Evolutionary conservation across 2,113 vertebrate genomes (phyloP).

Genomic region (Spea multiplicata): DNA sequence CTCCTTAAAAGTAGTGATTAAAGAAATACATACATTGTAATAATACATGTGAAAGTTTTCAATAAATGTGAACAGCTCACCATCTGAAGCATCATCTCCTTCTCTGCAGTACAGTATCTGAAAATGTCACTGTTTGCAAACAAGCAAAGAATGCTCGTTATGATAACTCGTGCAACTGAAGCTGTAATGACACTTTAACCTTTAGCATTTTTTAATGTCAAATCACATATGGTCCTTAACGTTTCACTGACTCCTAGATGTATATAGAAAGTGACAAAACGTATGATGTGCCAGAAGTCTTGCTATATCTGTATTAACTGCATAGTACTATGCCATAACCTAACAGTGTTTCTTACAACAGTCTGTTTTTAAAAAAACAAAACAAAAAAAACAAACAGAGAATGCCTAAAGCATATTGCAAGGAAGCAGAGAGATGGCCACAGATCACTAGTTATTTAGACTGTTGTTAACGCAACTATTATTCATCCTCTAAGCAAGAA

Average conservation of each 20-base stretch:
- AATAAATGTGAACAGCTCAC: too few relatives aligned
- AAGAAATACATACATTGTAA: too few relatives aligned
- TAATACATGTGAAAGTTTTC: too few relatives aligned
- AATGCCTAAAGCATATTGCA: slow-evolving; percentile 27
- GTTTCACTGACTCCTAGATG: slow-evolving; percentile 32
- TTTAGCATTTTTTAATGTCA: slow-evolving; percentile 36
- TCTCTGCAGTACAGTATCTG: too few relatives aligned
- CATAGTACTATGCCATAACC: slow-evolving; percentile 19
- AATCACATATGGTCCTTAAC: slow-evolving; percentile 40
- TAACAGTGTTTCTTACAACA: slow-evolving; percentile 6
- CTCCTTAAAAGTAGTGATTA: too few relatives aligned
- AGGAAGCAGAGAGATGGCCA: slow-evolving; percentile 12
- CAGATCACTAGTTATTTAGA: slow-evolving; percentile 21
- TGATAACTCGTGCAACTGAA: neutral
- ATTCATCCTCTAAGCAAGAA: slow-evolving; percentile 8
- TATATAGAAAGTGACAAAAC: slow-evolving; percentile 29
- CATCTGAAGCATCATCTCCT: too few relatives aligned
- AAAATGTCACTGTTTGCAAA: too few relatives aligned
- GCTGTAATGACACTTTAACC: slow-evolving; percentile 27
- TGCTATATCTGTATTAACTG: slow-evolving; percentile 14
- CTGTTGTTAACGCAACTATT: slow-evolving; percentile 21
- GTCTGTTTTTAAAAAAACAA: neutral
- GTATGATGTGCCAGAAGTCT: slow-evolving; percentile 29
- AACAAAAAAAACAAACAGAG: neutral
- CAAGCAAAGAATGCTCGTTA: too few relatives aligned